A percentile compares a stretch with the other conserved stretches of the same genome.
Conservation (phyloP, 1,140 invertebrate species). For the Lamellibrachia luymesi region DNA sequence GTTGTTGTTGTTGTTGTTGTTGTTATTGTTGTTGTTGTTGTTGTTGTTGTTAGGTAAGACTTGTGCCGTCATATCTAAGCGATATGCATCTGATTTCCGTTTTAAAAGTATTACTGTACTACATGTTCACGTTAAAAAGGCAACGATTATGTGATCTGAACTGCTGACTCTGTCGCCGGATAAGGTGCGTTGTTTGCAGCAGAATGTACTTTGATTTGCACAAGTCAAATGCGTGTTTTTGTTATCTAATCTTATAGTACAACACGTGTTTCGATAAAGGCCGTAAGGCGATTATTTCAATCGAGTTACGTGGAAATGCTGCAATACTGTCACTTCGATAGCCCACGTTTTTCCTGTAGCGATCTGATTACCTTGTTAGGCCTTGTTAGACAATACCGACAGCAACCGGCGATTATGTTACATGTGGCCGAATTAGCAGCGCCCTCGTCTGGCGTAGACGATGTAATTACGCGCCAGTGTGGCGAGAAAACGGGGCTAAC, state of each 20-base stretch:
- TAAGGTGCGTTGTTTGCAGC: not conserved
- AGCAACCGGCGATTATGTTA: not conserved
- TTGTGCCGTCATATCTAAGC: not conserved
- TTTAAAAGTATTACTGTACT: not conserved
- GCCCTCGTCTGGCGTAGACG: not conserved
- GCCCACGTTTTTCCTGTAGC: not conserved
- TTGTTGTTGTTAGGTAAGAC: not conserved
- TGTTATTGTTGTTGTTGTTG: too few relatives aligned
- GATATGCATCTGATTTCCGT: not conserved
- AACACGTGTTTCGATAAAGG: not conserved
- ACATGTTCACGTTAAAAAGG: not conserved
- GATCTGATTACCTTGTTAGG: constrained; percentile 4
- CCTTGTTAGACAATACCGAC: not conserved
- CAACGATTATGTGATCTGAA: not conserved
- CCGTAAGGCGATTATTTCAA: not conserved
- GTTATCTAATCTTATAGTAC: not conserved
- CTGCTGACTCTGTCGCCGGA: not conserved
- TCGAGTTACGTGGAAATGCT: not conserved
- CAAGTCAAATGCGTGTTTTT: not conserved
- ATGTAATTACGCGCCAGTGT: not conserved
- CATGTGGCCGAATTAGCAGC: not conserved
- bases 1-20: too few relatives aligned
- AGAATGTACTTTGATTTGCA: not conserved
- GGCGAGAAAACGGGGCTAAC: not conserved
- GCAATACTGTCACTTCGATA: not conserved